A percentile compares a stretch with the other conserved stretches of the same genome.
Conservation (phyloP, 2,888 invertebrate genomes). For the Amphipyra tragopoginis region DNA sequence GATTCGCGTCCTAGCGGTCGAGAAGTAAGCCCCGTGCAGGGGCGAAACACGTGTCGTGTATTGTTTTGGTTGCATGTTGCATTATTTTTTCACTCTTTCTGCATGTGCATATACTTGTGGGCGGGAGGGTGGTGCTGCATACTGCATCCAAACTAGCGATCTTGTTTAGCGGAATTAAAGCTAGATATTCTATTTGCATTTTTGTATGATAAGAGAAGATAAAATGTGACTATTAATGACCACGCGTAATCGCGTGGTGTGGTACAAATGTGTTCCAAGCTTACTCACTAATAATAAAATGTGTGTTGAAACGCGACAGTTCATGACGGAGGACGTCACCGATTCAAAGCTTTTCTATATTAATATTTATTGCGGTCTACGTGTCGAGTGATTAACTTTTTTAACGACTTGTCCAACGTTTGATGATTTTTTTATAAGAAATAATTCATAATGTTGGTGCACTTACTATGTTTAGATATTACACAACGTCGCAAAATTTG, state of each 20-base stretch:
- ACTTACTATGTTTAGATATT: slow-evolving; percentile 4
- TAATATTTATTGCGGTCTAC: slow-evolving; percentile 31
- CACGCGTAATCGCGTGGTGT: not conserved
- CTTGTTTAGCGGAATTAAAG: too few species aligned
- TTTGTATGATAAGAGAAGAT: too few species aligned
- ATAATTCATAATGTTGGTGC: slow-evolving; percentile 9
- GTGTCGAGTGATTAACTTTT: slow-evolving; percentile 27
- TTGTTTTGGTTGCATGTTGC: too few species aligned
- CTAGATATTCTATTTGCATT: too few species aligned
- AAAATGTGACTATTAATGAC: not conserved
- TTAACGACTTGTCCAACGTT: slow-evolving; percentile 12
- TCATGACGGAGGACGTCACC: slow-evolving; percentile 39
- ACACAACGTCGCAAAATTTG: slow-evolving; percentile 3
- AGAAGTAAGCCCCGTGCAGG: too few species aligned
- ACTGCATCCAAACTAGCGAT: too few species aligned
- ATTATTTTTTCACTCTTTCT: too few species aligned
- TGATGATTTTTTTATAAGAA: slow-evolving; percentile 31
- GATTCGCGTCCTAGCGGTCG: too few species aligned
- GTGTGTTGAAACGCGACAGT: slow-evolving; percentile 27
- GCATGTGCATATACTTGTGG: too few species aligned
- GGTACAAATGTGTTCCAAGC: slow-evolving; percentile 16
- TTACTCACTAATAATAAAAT: slow-evolving; percentile 38
- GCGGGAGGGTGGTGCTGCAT: too few species aligned
- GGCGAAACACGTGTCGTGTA: too few species aligned
- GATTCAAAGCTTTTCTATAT: slow-evolving; percentile 21